A percentile compares a stretch with the other conserved stretches of the same genome.
Evolutionary conservation across 2,888 invertebrate species (phyloP).

Genomic region (Drosophila lutescens): DNA sequence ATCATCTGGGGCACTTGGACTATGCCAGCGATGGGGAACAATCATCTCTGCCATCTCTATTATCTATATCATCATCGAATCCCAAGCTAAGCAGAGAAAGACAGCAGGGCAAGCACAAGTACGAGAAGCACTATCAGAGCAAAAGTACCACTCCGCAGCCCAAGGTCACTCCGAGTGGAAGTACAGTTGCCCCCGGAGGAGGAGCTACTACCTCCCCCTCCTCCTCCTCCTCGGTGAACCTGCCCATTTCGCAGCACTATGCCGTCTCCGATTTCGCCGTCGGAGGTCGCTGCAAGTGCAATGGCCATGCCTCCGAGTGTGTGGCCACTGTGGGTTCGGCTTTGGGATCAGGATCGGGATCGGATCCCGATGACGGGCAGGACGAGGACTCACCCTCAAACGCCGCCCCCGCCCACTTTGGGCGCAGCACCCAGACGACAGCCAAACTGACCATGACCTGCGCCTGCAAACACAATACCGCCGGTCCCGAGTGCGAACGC

Average conservation of each 20-base stretch:
- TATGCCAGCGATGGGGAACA: constrained; percentile 77
- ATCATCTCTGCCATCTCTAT: no score
- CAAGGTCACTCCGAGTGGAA: constrained; percentile 17
- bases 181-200: constrained; percentile 55
- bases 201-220: neutral
- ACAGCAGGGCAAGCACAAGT: constrained; percentile 62
- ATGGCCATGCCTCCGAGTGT: constrained; percentile 98
- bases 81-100: constrained; percentile 47
- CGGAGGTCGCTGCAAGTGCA: constrained; percentile 99
- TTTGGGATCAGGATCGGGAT: constrained; percentile 82
- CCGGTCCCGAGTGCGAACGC: constrained; percentile 98
- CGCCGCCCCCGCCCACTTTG: constrained; percentile 45
- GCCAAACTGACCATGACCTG: constrained; percentile 89
- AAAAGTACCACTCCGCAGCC: constrained; percentile 43
- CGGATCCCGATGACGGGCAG: constrained; percentile 85
- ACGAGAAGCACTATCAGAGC: constrained; percentile 74
- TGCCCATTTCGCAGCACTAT: constrained; percentile 90
- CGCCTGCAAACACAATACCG: constrained; percentile 99
- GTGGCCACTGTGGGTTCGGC: constrained; percentile 84
- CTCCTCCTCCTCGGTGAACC: constrained; percentile 79
- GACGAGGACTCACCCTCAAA: constrained; percentile 57
- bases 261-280: constrained; percentile 98
- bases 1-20: constrained; percentile 66
- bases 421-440: constrained; percentile 19
- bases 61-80: neutral